Base-by-base conservation (phyloP, 2,888 invertebrate species). In the Orchesellides sinensis region DNA sequence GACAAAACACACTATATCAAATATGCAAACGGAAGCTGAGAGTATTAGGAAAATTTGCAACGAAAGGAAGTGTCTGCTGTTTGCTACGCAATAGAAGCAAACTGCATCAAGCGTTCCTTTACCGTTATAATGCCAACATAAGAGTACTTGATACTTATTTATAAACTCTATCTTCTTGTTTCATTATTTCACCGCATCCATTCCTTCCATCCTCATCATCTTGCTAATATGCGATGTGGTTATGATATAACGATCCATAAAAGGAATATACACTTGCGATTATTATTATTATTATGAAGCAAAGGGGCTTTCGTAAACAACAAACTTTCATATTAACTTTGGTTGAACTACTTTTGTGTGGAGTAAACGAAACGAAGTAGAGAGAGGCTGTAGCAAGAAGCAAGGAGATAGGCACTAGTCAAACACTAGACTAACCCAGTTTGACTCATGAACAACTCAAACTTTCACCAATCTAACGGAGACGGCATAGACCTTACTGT, bases 81-180 rank as follows among this genome's bases (percentile, higher is more conserved):
- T n/a, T n/a, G n/a, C n/a, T n/a, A n/a, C n/a, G n/a, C n/a, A n/a
- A n/a, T n/a, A n/a, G n/a, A n/a, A n/a, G n/a, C n/a, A n/a, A n/a
- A n/a, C n/a, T n/a, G n/a, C n/a, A n/a, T n/a, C n/a, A n/a, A n/a
- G n/a, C n/a, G n/a, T n/a, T n/a, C n/a, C n/a, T n/a, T n/a, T n/a
- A n/a, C n/a, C n/a, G n/a, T n/a, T n/a, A n/a, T n/a, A n/a, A n/a
- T n/a, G n/a, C n/a, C n/a, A n/a, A n/a, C n/a, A n/a, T n/a, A n/a
- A n/a, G n/a, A n/a, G n/a, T n/a, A n/a, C n/a, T n/a, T n/a, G n/a
- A n/a, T n/a, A n/a, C n/a, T n/a, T n/a, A n/a, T n/a, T n/a, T n/a
- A n/a, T 65, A 52, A 65, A 65, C 25, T 54, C 35, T 65, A 65
- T 63, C 63, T 63, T 75, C 74, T 54, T 40, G 54, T 75, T 75